Conservation (phyloP, 2,113 vertebrate species). For the Heterochromis multidens region DNA sequence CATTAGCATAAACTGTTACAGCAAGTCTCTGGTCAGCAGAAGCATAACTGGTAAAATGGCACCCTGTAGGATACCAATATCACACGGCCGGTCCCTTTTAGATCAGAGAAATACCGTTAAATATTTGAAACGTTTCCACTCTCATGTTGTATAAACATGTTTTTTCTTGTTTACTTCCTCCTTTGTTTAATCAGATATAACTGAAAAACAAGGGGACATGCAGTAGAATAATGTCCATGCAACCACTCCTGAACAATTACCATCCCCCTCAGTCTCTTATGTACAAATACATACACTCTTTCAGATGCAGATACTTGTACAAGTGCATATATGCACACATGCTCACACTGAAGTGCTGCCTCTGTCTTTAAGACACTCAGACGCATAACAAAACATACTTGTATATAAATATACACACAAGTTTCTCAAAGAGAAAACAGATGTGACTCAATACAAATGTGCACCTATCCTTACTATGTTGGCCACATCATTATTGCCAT, state of each 20-base stretch:
- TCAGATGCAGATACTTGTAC: constrained; percentile 23
- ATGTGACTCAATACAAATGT: neutral
- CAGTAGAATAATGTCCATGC: constrained; percentile 41
- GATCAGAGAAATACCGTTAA: neutral
- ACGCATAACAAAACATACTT: constrained; percentile 19
- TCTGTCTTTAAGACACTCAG: constrained; percentile 2
- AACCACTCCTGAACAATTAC: constrained; percentile 20
- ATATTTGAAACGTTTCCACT: neutral
- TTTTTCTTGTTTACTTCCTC: neutral
- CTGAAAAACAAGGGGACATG: neutral
- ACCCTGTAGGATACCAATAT: neutral
- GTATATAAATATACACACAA: constrained; percentile 34
- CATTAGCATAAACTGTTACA: neutral
- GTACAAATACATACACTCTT: constrained; percentile 38
- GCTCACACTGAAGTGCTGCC: constrained; percentile 28
- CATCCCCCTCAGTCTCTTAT: neutral
- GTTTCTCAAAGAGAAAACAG: constrained; percentile 18
- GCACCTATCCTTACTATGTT: neutral
- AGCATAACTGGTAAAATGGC: neutral
- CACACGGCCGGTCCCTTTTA: neutral
- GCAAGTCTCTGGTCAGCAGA: neutral
- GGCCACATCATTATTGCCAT: constrained; percentile 37
- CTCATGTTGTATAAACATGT: neutral
- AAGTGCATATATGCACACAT: constrained; percentile 21
- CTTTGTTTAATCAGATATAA: neutral